A percentile compares a stretch with the other conserved stretches of the same genome.
These are phyloP conservation scores for Agrochola macilenta DNA, from an alignment of 2,888 invertebrate species.

Conservation along the genomic window DNA sequence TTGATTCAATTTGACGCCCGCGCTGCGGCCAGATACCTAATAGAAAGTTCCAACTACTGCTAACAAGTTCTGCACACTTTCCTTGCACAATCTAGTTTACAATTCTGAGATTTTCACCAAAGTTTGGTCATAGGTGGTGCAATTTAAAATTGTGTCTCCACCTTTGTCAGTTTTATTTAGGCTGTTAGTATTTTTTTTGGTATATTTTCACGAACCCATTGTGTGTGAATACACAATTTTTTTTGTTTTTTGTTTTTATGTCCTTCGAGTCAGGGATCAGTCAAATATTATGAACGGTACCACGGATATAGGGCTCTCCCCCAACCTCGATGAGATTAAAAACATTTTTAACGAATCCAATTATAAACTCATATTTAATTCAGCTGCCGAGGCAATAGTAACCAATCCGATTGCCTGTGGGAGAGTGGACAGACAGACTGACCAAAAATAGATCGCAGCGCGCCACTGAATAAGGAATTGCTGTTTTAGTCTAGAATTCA, in stretches of 20 bases:
- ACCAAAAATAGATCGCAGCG: constrained; percentile 41
- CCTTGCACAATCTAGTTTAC: constrained; percentile 32
- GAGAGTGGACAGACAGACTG: constrained; percentile 26
- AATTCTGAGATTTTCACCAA: constrained; percentile 11
- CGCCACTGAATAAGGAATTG: constrained; percentile 27
- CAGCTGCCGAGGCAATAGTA: constrained; percentile 1
- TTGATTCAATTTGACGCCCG: constrained; percentile 57
- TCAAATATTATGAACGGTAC: neutral
- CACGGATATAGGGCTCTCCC: neutral
- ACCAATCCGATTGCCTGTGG: constrained; percentile 12
- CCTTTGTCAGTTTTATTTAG: neutral
- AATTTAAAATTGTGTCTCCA: constrained; percentile 26
- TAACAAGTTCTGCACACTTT: constrained; percentile 56
- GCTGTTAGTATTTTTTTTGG: neutral
- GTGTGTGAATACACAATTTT: no score
- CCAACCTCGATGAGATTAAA: neutral
- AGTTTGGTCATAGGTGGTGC: constrained; percentile 1
- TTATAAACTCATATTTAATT: constrained; percentile 44
- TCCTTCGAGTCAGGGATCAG: neutral
- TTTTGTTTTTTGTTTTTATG: neutral
- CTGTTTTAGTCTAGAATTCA: constrained; percentile 4
- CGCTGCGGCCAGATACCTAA: constrained; percentile 15
- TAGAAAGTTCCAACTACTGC: constrained; percentile 47
- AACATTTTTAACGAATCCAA: constrained; percentile 14
- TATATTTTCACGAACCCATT: neutral